A percentile compares a stretch with the other conserved stretches of the same genome.
phyloP scores from a whole-genome alignment of 2,888 invertebrate genomes.

The Palloptera scutellata region DNA sequence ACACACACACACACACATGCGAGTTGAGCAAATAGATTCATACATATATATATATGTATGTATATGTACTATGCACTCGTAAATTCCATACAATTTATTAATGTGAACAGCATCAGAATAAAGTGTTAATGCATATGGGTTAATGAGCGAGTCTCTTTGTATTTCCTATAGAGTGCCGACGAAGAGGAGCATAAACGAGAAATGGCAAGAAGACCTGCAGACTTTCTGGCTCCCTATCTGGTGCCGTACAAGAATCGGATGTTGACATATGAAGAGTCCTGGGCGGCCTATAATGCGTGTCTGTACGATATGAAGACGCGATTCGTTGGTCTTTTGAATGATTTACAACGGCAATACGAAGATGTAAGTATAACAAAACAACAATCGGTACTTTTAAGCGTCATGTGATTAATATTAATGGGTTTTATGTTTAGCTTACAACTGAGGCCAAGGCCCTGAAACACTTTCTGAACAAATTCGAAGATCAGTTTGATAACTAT shows the following conservation, averaged over 20 bases:
- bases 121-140: neutral
- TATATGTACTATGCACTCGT: neutral
- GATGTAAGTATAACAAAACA: conserved; percentile 62
- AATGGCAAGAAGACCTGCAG: conserved; percentile 66
- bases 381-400: no score
- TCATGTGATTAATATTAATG: neutral
- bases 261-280: conserved; percentile 52
- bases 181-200: conserved; percentile 62
- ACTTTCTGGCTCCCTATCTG: conserved; percentile 70
- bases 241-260: conserved; percentile 61
- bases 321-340: conserved; percentile 70
- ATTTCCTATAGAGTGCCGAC: conserved; percentile 48
- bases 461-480: conserved; percentile 58
- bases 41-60: neutral
- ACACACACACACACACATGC: neutral
- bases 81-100: neutral
- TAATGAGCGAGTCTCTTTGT: neutral
- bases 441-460: conserved; percentile 57
- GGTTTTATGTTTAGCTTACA: conserved; percentile 48
- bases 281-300: conserved; percentile 64
- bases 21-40: neutral
- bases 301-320: conserved; percentile 73
- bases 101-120: neutral
- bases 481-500: conserved; percentile 58
- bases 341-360: conserved; percentile 73